These are phyloP conservation scores for Delphinus delphis DNA, from an alignment of 2,113 vertebrate species.

Conservation along the genomic window DNA sequence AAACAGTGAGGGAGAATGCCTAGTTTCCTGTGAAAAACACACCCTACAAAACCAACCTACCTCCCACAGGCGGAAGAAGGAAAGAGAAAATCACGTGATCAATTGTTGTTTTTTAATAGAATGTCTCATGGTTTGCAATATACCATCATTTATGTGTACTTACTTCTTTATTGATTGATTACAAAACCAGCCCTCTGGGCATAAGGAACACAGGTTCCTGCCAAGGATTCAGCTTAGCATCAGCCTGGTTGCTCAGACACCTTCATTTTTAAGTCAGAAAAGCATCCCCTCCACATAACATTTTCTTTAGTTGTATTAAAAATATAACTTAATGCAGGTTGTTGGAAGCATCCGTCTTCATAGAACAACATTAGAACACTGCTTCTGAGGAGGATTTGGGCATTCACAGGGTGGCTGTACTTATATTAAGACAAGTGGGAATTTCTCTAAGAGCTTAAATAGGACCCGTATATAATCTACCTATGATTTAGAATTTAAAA, in stretches of 20 bases:
- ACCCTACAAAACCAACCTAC: not conserved
- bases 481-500: not conserved
- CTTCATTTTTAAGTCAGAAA: not conserved
- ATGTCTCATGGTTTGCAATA: not conserved
- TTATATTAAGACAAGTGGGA: not conserved
- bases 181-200: not conserved
- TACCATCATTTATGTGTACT: not conserved
- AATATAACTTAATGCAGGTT: conserved; percentile 47
- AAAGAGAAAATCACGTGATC: not conserved
- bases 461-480: not conserved
- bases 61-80: not conserved
- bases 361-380: not conserved
- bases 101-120: not conserved
- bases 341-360: conserved; percentile 28
- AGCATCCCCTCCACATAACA: not conserved
- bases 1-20: not conserved
- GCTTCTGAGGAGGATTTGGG: not conserved
- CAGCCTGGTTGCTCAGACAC: not conserved
- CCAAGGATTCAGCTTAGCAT: not conserved
- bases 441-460: not conserved
- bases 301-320: conserved; percentile 64
- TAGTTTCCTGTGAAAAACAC: not conserved
- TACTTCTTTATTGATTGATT: not conserved
- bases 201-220: not conserved
- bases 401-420: not conserved